Conservation (phyloP, 2,888 invertebrate genomes). For the Cerceris ruficornis region DNA sequence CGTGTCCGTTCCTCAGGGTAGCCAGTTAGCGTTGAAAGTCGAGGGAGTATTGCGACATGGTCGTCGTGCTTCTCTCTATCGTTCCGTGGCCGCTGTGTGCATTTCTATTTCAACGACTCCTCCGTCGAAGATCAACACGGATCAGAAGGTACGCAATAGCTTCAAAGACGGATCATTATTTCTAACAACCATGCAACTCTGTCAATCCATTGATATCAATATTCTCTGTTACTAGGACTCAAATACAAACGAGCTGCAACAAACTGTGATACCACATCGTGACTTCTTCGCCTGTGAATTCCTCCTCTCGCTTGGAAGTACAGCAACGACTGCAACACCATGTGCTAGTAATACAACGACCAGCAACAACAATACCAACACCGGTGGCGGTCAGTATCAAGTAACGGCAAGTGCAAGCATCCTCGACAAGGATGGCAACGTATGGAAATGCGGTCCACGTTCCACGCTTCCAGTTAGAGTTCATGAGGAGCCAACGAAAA, state of each 20-base stretch:
- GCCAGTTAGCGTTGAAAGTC: conserved; percentile 94
- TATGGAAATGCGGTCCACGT: conserved; percentile 95
- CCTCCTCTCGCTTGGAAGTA: conserved; percentile 86
- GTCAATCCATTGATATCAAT: background rate
- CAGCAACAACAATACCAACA: conserved; percentile 47
- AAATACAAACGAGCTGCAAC: conserved; percentile 84
- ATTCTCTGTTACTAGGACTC: conserved; percentile 75
- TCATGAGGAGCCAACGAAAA: conserved; percentile 84
- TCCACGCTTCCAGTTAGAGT: conserved; percentile 90
- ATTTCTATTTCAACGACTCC: conserved; percentile 86
- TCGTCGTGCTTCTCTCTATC: conserved; percentile 86
- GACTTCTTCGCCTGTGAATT: conserved; percentile 98
- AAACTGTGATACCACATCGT: conserved; percentile 93
- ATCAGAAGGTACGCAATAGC: conserved; percentile 70
- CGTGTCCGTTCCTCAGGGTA: conserved; percentile 91
- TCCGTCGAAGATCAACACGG: conserved; percentile 83
- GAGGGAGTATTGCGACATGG: conserved; percentile 95
- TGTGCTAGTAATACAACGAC: conserved; percentile 40
- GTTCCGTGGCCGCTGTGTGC: conserved; percentile 88
- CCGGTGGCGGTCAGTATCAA: conserved; percentile 86
- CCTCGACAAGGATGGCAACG: conserved; percentile 90
- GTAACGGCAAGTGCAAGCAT: conserved; percentile 93
- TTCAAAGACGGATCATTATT: background rate
- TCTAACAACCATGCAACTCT: background rate
- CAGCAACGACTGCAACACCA: conserved; percentile 68